Percentiles rank a stretch among this genome's conserved stretches.
phyloP scores from a whole-genome alignment of 2,888 invertebrate genomes.

The Pyrrhia umbra region DNA sequence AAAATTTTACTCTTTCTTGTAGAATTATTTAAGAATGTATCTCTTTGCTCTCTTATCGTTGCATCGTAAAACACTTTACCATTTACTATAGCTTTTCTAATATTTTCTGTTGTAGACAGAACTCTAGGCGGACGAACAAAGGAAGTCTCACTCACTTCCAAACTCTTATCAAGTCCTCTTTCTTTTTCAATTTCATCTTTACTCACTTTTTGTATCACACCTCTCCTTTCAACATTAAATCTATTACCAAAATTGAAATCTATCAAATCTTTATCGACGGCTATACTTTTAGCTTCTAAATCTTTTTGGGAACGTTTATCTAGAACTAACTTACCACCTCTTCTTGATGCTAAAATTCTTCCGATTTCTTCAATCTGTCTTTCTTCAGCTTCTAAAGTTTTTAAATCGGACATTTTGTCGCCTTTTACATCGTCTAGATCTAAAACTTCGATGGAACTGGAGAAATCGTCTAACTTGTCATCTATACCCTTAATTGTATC shows the following conservation, averaged over 20 bases:
- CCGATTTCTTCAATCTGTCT: constrained; percentile 88
- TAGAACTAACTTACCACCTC: constrained; percentile 80
- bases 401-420: constrained; percentile 79
- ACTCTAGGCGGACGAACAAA: constrained; percentile 84
- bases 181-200: constrained; percentile 85
- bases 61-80: constrained; percentile 88
- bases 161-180: constrained; percentile 77
- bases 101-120: constrained; percentile 82
- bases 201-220: constrained; percentile 81
- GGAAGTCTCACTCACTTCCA: constrained; percentile 87
- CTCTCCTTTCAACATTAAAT: constrained; percentile 81
- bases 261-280: constrained; percentile 78
- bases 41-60: constrained; percentile 82
- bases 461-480: constrained; percentile 84
- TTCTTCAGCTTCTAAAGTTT: constrained; percentile 86
- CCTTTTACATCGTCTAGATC: constrained; percentile 83
- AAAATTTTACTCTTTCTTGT: constrained; percentile 72
- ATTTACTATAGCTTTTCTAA: constrained; percentile 84
- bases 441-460: constrained; percentile 83
- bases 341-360: constrained; percentile 80
- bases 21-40: constrained; percentile 70
- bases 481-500: constrained; percentile 83
- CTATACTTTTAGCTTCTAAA: constrained; percentile 80
- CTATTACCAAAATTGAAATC: constrained; percentile 83
- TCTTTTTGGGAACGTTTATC: constrained; percentile 85